Evolutionary conservation across 2,797 vertebrate genomes (phyloP).

Genomic region (Sparidentex hasta): DNA sequence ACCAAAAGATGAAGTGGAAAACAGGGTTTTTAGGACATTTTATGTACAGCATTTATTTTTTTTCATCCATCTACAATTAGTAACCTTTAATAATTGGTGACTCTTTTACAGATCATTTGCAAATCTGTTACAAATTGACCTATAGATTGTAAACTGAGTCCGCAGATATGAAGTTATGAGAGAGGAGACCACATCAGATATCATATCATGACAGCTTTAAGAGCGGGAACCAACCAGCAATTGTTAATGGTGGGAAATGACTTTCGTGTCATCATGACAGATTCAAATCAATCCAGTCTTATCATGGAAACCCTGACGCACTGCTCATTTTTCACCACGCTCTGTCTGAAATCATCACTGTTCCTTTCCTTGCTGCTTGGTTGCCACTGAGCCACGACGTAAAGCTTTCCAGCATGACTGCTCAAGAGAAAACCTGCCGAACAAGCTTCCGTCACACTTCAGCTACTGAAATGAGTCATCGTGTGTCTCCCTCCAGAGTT

Average conservation of each 20-base stretch:
- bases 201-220: background rate
- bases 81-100: background rate
- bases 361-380: background rate
- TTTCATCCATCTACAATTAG: background rate
- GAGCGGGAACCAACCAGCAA: background rate
- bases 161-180: background rate
- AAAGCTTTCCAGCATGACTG: background rate
- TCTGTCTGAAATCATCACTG: background rate
- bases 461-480: slow-evolving; percentile 56
- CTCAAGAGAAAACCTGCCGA: slow-evolving; percentile 21
- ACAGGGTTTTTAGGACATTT: background rate
- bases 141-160: background rate
- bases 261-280: background rate
- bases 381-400: background rate
- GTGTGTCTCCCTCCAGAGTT: slow-evolving; percentile 78
- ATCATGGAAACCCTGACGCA: slow-evolving; percentile 2
- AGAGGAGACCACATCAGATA: too few relatives aligned
- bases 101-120: background rate
- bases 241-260: background rate
- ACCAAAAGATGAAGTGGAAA: background rate
- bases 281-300: background rate
- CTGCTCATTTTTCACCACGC: background rate
- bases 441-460: slow-evolving; percentile 9
- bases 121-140: background rate
- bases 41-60: background rate